These are phyloP conservation scores for Tolmerus cingulatus DNA, from an alignment of 2,888 invertebrate genomes.

Conservation along the genomic window DNA sequence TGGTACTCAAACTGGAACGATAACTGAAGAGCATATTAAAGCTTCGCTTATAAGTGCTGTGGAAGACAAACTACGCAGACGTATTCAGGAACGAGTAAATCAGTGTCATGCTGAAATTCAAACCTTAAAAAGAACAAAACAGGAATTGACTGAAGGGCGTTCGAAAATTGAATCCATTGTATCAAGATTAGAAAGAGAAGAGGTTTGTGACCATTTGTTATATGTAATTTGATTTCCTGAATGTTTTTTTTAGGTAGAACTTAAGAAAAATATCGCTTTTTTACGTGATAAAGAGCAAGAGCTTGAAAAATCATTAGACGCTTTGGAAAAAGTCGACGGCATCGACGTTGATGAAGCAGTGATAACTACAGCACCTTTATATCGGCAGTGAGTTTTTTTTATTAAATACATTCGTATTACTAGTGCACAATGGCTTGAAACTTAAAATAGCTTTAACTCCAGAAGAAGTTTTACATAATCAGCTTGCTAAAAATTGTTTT, in stretches of 20 bases:
- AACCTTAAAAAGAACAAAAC: conserved; percentile 84
- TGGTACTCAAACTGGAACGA: conserved; percentile 74
- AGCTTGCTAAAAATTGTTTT: too few relatives aligned
- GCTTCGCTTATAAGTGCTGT: conserved; percentile 94
- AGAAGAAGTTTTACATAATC: too few relatives aligned
- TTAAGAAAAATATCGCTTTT: conserved; percentile 83
- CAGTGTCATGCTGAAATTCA: conserved; percentile 92
- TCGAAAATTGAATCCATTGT: conserved; percentile 82
- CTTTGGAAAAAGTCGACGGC: conserved; percentile 78
- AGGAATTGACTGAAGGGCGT: conserved; percentile 86
- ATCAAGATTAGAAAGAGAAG: conserved; percentile 77
- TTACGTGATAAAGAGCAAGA: conserved; percentile 89
- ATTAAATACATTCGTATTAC: background rate
- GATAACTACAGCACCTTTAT: conserved; percentile 93
- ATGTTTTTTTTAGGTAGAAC: conserved; percentile 67
- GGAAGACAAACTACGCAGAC: conserved; percentile 89
- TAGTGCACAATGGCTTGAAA: background rate
- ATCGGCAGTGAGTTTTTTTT: conserved; percentile 80
- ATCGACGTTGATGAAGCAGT: conserved; percentile 97
- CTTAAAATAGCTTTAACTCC: too few relatives aligned
- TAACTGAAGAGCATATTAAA: conserved; percentile 93
- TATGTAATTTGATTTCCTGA: background rate
- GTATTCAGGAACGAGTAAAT: conserved; percentile 88
- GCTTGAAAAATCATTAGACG: conserved; percentile 79
- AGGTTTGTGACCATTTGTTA: conserved; percentile 57